Conservation (phyloP, 2,797 vertebrate species). For the Tinamus major region DNA sequence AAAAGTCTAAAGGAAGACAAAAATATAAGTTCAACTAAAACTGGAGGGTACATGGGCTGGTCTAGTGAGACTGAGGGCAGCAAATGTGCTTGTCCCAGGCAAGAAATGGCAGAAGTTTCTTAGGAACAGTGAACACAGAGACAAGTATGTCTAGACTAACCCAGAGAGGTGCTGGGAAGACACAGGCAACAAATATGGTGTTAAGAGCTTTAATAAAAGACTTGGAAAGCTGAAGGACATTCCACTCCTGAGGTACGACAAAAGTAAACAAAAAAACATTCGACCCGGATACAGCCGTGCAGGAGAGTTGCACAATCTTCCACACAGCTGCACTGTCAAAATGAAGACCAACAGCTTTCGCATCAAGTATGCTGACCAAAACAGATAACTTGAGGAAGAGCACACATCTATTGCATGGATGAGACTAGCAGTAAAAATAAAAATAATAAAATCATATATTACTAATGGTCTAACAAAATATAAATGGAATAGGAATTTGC, state of each 20-base stretch:
- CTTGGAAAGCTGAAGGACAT: not conserved
- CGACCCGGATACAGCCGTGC: not conserved
- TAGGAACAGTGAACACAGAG: not conserved
- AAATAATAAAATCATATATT: not conserved
- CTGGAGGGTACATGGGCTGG: not conserved
- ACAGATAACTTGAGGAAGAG: not conserved
- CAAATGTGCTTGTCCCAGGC: not conserved
- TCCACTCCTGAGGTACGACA: not conserved
- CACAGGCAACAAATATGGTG: fast-evolving
- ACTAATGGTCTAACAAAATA: not conserved
- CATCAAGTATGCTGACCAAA: not conserved
- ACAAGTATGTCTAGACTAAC: not conserved
- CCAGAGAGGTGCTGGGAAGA: not conserved
- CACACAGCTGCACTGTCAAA: not conserved
- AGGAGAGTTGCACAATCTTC: not conserved
- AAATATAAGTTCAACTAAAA: not conserved
- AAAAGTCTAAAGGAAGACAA: not conserved
- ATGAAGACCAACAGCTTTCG: not conserved
- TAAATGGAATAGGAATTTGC: too few relatives aligned
- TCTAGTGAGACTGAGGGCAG: not conserved
- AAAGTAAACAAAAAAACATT: not conserved
- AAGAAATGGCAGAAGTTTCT: not conserved
- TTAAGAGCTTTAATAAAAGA: not conserved
- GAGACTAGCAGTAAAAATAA: not conserved
- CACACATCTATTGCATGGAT: not conserved